These are phyloP conservation scores for Euglossa dilemma DNA, from an alignment of 1,140 invertebrate genomes.

Conservation along the genomic window DNA sequence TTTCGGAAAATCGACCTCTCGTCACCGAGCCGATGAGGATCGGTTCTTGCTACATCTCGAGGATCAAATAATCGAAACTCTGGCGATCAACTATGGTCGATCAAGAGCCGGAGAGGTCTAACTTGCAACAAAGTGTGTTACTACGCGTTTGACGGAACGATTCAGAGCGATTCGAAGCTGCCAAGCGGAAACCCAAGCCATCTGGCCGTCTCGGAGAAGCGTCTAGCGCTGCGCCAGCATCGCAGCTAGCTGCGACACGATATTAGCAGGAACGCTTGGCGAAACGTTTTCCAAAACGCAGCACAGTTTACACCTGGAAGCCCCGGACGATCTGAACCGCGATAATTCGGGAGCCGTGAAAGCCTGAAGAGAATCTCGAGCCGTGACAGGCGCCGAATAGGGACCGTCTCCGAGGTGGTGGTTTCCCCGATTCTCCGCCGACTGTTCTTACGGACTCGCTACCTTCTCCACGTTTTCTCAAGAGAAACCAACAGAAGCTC, in stretches of 20 bases:
- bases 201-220: background rate
- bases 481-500: constrained; percentile 39
- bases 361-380: background rate
- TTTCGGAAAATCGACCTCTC: background rate
- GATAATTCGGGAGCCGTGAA: background rate
- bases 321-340: no score
- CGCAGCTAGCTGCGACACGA: background rate
- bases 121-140: background rate
- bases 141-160: no score
- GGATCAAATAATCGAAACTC: no score
- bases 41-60: no score
- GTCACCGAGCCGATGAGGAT: no score
- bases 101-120: no score
- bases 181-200: background rate
- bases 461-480: constrained; percentile 30
- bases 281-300: background rate
- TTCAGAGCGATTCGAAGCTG: background rate
- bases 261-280: background rate
- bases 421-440: constrained; percentile 9
- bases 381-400: no score
- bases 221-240: background rate
- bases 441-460: constrained; percentile 43
- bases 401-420: background rate
- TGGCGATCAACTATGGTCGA: no score
- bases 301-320: background rate